phyloP scores from a whole-genome alignment of 2,888 invertebrate species.

The Galerucella nymphaeae region DNA sequence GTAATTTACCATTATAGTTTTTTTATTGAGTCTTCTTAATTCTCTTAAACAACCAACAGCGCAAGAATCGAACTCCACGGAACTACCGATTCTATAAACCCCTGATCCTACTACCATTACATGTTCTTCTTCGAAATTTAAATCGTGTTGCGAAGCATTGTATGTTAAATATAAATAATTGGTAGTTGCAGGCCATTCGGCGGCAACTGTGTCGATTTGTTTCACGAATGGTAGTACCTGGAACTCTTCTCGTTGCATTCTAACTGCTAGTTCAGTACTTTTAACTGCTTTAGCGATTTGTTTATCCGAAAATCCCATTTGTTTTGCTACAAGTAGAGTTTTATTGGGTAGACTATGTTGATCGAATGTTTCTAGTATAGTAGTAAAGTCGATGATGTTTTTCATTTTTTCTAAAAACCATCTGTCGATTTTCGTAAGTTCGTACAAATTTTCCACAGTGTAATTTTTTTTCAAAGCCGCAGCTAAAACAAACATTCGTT shows the following conservation, averaged over 20 bases:
- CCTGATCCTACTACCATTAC: conserved; percentile 95
- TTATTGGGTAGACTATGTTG: conserved; percentile 72
- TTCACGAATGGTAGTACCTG: conserved; percentile 89
- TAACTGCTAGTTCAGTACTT: conserved; percentile 87
- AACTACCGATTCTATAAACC: conserved; percentile 97
- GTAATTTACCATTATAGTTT: conserved; percentile 98
- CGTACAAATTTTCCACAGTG: conserved; percentile 85
- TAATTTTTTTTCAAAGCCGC: conserved; percentile 89
- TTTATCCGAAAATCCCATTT: conserved; percentile 96
- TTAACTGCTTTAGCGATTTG: conserved; percentile 91
- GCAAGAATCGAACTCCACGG: conserved; percentile 99
- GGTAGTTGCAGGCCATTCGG: conserved; percentile 98
- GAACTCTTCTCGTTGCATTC: conserved; percentile 80
- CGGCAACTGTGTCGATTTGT: conserved; percentile 99
- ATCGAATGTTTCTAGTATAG: conserved; percentile 73
- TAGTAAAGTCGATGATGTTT: conserved; percentile 84
- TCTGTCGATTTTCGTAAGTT: conserved; percentile 93
- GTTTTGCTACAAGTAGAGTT: conserved; percentile 84
- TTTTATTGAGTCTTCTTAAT: conserved; percentile 84
- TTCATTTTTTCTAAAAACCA: conserved; percentile 98
- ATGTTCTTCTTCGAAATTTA: conserved; percentile 82
- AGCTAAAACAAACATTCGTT: conserved; percentile 95
- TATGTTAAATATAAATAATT: conserved; percentile 99
- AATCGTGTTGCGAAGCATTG: conserved; percentile 85
- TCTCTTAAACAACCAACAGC: conserved; percentile 96